phyloP scores from a whole-genome alignment of 2,888 invertebrate species.

The Amblyjoppa proteus region DNA sequence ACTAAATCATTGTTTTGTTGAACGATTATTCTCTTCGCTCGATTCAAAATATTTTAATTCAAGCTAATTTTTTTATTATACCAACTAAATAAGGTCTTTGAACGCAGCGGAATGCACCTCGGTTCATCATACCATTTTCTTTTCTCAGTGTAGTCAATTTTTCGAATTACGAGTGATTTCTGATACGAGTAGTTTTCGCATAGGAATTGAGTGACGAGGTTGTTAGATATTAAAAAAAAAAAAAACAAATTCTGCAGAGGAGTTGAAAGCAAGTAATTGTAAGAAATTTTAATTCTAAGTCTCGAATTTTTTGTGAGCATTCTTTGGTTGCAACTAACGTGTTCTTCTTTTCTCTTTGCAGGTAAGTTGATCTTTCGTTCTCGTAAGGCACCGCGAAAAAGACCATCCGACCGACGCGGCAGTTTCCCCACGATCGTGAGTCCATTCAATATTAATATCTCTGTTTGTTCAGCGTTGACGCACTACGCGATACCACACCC shows the following conservation, averaged over 20 bases:
- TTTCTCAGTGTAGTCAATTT: not conserved
- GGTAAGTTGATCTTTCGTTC: conserved; percentile 61
- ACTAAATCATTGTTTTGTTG: too few species aligned
- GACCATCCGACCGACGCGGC: not conserved
- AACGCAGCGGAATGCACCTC: too few species aligned
- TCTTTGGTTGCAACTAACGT: conserved; percentile 5
- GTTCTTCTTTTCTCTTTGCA: conserved; percentile 38
- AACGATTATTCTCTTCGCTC: too few species aligned
- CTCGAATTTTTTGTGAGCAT: not conserved
- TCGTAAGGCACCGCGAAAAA: not conserved
- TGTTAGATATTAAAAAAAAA: not conserved
- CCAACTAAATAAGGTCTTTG: too few species aligned
- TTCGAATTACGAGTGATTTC: not conserved
- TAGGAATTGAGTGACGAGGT: not conserved
- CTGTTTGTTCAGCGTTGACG: conserved; percentile 59
- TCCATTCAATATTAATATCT: conserved; percentile 45
- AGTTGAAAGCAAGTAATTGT: not conserved
- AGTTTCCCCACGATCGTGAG: conserved; percentile 46
- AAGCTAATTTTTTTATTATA: too few species aligned
- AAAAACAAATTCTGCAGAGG: not conserved
- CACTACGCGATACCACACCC: conserved; percentile 55
- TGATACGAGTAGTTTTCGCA: not conserved
- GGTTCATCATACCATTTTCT: too few species aligned
- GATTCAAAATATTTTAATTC: too few species aligned
- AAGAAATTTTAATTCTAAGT: not conserved